Evolutionary conservation across 2,888 invertebrate genomes (phyloP), one percentile per base, ranked within the genome.

Genomic region (Tenodera sinensis): DNA sequence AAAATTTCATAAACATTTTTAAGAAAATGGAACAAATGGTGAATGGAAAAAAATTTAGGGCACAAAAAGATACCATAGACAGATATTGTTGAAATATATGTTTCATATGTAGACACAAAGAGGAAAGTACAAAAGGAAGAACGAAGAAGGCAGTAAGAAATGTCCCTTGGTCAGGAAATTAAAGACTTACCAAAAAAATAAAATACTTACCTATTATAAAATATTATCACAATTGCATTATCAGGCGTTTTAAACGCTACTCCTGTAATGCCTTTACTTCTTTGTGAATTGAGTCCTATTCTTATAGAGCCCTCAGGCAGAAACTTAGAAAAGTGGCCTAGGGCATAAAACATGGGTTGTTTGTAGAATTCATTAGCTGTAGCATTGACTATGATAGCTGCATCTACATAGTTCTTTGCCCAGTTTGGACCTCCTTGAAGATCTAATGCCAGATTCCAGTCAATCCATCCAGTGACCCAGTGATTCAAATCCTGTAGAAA

Each of bases 311-410:
- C 95, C 91, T 94, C 94, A 0, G 95, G 95, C 82, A 97, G 93
- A 92, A 97, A 97, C 93, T 95, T 96, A 83, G 96, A 95, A 92
- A 96, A 96, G 93, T 98, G 98, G 0, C 96, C 97, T 92, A 98
- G 93, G 0, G 96, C 96, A 92, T 98, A 98, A 93, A 95, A 98
- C 95, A 97, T 96, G 0, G 98, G 98, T 92, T 98, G 97, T 92
- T 98, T 98, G 92, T 97, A 97, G 92, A 98, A 97, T 93, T 97
- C 97, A 90, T 96, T 95, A 0, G 92, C 92, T 0, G 93, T 92
- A 3, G 94, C 92, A 91, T 96, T 95, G 1, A 96, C 95, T 89
- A 97, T 94, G 84, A 95, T 93, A 1, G 94, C 94, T 14, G 94
- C 93, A 92, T 95, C 95, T 2, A 94, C 94, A 90, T 92, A 92